These are phyloP conservation scores for Leptestheria dahalacensis DNA, from an alignment of 1,140 invertebrate genomes.

Conservation along the genomic window DNA sequence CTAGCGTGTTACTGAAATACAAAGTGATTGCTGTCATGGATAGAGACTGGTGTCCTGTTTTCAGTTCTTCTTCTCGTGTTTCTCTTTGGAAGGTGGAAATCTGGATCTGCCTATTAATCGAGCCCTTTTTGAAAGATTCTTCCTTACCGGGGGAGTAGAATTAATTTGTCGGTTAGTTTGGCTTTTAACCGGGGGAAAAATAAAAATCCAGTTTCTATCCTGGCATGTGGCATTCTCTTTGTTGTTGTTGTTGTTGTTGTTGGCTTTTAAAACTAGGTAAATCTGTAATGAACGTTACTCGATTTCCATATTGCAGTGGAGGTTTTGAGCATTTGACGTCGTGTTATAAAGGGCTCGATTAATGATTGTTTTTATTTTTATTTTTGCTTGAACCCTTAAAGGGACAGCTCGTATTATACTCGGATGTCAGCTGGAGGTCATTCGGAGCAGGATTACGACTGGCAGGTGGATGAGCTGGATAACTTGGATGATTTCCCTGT, in stretches of 20 bases:
- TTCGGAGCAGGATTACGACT: background rate
- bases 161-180: too few relatives aligned
- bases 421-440: background rate
- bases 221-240: background rate
- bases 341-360: background rate
- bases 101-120: too few relatives aligned
- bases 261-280: background rate
- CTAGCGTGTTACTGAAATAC: background rate
- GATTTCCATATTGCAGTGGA: background rate
- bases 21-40: background rate
- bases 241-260: too few relatives aligned
- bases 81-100: background rate
- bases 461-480: slow-evolving; percentile 1
- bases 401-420: background rate
- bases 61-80: background rate
- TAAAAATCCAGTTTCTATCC: background rate
- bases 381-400: background rate
- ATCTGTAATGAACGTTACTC: background rate
- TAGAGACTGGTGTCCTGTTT: background rate
- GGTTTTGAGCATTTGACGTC: too few relatives aligned
- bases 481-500: slow-evolving; percentile 8
- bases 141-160: too few relatives aligned
- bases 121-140: background rate
- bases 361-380: background rate
- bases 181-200: background rate